These are phyloP conservation scores for Xiphophorus couchianus DNA, from an alignment of 2,113 vertebrate genomes.

Conservation along the genomic window DNA sequence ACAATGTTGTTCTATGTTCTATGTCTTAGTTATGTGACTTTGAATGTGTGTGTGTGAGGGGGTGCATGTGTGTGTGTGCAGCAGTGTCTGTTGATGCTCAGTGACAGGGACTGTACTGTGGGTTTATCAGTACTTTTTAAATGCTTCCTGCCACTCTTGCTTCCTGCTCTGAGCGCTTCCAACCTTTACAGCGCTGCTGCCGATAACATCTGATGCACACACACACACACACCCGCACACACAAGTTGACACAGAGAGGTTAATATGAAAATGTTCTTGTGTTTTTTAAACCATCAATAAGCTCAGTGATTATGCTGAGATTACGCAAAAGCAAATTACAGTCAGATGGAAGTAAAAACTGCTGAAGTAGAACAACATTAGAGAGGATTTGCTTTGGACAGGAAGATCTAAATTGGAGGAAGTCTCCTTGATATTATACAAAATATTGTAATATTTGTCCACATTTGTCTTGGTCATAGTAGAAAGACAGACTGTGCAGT, in stretches of 20 bases:
- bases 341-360: background rate
- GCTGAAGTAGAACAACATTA: background rate
- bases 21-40: background rate
- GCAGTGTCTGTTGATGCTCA: constrained; percentile 19
- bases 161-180: constrained; percentile 18
- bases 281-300: background rate
- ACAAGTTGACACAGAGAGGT: background rate
- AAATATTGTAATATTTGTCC: background rate
- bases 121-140: constrained; percentile 65
- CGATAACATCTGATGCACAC: constrained; percentile 38
- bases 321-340: background rate
- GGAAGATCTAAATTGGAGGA: background rate
- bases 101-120: constrained; percentile 21
- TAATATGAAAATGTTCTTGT: background rate
- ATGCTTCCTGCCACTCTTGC: constrained; percentile 73
- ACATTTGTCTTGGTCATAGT: background rate
- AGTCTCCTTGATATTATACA: background rate
- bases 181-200: constrained; percentile 58
- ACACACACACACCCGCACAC: background rate
- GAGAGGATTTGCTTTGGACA: background rate
- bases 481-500: background rate
- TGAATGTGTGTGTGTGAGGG: background rate
- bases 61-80: background rate
- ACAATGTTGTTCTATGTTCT: background rate
- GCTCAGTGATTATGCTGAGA: background rate